phyloP scores from a whole-genome alignment of 2,888 invertebrate genomes.

The Dryobota labecula region DNA sequence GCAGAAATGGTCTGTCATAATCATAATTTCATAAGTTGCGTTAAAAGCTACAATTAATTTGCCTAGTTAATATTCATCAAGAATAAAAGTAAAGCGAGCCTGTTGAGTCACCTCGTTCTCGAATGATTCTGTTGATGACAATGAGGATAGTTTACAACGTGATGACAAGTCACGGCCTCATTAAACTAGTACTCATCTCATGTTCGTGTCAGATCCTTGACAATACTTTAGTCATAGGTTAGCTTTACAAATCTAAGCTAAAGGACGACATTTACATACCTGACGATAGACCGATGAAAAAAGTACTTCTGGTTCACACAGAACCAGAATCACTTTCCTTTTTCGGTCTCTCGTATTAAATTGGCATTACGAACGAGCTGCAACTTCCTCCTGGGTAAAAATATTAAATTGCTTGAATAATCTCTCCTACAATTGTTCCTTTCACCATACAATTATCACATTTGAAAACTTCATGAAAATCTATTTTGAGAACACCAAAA shows the following conservation, averaged over 20 bases:
- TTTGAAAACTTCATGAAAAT: no score
- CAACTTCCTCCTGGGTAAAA: not conserved
- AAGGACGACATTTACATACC: no score
- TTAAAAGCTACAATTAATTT: constrained; percentile 16
- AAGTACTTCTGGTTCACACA: not conserved
- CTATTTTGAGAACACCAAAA: no score
- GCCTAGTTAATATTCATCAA: constrained; percentile 4
- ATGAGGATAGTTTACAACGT: constrained; percentile 48
- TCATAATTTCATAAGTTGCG: not conserved
- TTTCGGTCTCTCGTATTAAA: no score
- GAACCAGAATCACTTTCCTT: no score
- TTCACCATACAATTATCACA: no score
- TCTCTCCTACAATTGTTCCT: not conserved
- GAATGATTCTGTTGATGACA: constrained; percentile 50
- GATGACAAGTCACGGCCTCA: constrained; percentile 56
- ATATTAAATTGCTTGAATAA: not conserved
- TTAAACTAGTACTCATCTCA: constrained; percentile 38
- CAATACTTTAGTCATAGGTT: not conserved
- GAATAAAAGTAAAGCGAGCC: constrained; percentile 35
- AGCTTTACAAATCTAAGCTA: not conserved
- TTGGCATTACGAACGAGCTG: not conserved
- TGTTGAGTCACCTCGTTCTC: constrained; percentile 49
- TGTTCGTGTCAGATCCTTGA: constrained; percentile 28
- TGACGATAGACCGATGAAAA: not conserved
- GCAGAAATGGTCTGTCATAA: no score